These are phyloP conservation scores for Tenebrosternarchus preto DNA, from an alignment of 2,113 vertebrate species.

Conservation along the genomic window DNA sequence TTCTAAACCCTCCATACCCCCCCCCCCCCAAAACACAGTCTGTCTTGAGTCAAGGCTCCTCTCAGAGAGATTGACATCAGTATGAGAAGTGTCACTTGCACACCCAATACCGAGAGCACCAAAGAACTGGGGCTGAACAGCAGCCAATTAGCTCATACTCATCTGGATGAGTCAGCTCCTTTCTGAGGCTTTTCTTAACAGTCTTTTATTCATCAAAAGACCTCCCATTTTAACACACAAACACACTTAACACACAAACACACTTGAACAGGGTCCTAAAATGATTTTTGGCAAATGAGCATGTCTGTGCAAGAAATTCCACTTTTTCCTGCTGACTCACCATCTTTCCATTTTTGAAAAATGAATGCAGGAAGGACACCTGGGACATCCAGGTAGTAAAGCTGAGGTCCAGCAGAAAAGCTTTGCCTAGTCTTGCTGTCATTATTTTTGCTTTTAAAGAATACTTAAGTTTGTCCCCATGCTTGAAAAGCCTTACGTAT, in stretches of 20 bases:
- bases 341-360: too few relatives aligned
- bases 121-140: not conserved
- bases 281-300: too few relatives aligned
- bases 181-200: slow-evolving; percentile 10
- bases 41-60: slow-evolving; percentile 9
- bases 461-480: not conserved
- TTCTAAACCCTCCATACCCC: not conserved
- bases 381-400: too few relatives aligned
- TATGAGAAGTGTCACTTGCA: not conserved
- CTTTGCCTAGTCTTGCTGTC: too few relatives aligned
- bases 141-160: slow-evolving; percentile 13
- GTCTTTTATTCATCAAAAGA: slow-evolving; percentile 12
- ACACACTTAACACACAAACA: slow-evolving; percentile 24
- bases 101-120: not conserved
- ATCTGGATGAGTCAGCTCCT: not conserved
- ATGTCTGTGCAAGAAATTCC: too few relatives aligned
- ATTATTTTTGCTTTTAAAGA: not conserved
- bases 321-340: too few relatives aligned
- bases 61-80: slow-evolving; percentile 24
- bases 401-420: too few relatives aligned
- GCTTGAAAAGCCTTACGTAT: not conserved
- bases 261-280: not conserved
- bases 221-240: slow-evolving; percentile 9
- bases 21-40: too few relatives aligned
- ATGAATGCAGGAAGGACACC: too few relatives aligned